A percentile compares a stretch with the other conserved stretches of the same genome.
These are phyloP conservation scores for Porites australiensis DNA, from an alignment of 64 coral and sea anemone genomes.

Conservation along the genomic window DNA sequence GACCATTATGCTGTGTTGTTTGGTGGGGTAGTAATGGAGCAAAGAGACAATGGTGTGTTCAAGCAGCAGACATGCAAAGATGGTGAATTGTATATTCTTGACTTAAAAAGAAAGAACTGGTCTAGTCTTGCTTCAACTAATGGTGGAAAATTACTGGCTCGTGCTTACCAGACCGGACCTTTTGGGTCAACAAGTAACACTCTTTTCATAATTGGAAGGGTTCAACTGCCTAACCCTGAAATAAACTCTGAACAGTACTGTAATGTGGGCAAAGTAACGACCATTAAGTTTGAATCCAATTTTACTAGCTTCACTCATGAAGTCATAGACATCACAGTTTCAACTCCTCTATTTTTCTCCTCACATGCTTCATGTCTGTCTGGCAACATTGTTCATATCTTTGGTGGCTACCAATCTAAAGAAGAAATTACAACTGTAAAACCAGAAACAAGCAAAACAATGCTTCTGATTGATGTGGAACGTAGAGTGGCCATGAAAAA, in stretches of 20 bases:
- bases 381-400: slow-evolving; percentile 17
- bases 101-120: neutral
- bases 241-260: neutral
- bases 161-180: neutral
- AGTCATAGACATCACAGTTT: neutral
- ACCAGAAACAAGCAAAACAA: neutral
- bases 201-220: neutral
- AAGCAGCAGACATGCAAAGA: slow-evolving; percentile 9
- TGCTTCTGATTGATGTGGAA: slow-evolving; percentile 18
- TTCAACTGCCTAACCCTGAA: neutral
- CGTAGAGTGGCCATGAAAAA: neutral
- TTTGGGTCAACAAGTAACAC: neutral
- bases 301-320: neutral
- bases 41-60: slow-evolving; percentile 6
- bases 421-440: neutral
- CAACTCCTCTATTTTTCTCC: slow-evolving; percentile 7
- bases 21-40: neutral
- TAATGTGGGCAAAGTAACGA: neutral
- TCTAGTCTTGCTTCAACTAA: neutral
- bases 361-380: neutral
- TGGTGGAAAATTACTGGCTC: neutral
- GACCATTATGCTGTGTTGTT: neutral
- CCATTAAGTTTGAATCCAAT: no score
- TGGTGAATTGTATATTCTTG: neutral
- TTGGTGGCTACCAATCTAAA: slow-evolving; percentile 26